phyloP scores from a whole-genome alignment of 2,797 vertebrate genomes.

The Coregonus ussuriensis region DNA sequence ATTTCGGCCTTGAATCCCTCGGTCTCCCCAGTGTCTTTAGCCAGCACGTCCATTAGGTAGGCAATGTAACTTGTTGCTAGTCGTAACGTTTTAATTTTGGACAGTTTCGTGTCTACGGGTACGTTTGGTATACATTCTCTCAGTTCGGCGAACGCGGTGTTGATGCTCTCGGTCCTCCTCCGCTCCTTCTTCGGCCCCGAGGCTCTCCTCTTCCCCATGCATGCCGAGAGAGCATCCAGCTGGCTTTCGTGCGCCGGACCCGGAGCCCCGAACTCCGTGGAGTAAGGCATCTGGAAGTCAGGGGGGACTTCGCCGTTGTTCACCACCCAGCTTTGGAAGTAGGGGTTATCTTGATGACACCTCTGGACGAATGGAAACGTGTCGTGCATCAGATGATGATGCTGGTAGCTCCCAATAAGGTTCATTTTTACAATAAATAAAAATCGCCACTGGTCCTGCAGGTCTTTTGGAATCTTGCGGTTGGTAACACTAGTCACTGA shows the following conservation, averaged over 20 bases:
- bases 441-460: neutral
- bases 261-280: constrained; percentile 66
- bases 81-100: constrained; percentile 88
- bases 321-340: constrained; percentile 91
- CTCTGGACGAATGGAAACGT: constrained; percentile 88
- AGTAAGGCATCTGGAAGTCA: constrained; percentile 78
- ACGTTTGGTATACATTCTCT: constrained; percentile 90
- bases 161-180: constrained; percentile 89
- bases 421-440: constrained; percentile 76
- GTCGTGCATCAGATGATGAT: constrained; percentile 88
- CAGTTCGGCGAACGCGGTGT: constrained; percentile 89
- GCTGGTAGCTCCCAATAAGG: constrained; percentile 91
- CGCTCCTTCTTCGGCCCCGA: constrained; percentile 89
- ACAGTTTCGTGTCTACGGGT: constrained; percentile 88
- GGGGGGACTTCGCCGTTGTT: constrained; percentile 81
- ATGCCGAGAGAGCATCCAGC: constrained; percentile 78
- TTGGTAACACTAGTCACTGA: neutral
- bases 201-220: constrained; percentile 78
- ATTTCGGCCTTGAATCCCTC: constrained; percentile 94
- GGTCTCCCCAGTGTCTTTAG: constrained; percentile 87
- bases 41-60: constrained; percentile 91
- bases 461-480: neutral
- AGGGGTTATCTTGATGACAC: constrained; percentile 88
- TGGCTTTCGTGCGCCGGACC: constrained; percentile 71
- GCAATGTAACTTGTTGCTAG: constrained; percentile 90